Evolutionary conservation across 1,140 invertebrate species (phyloP), one percentile per base, ranked within the genome.

Genomic region (Heliconius eleuchia): DNA sequence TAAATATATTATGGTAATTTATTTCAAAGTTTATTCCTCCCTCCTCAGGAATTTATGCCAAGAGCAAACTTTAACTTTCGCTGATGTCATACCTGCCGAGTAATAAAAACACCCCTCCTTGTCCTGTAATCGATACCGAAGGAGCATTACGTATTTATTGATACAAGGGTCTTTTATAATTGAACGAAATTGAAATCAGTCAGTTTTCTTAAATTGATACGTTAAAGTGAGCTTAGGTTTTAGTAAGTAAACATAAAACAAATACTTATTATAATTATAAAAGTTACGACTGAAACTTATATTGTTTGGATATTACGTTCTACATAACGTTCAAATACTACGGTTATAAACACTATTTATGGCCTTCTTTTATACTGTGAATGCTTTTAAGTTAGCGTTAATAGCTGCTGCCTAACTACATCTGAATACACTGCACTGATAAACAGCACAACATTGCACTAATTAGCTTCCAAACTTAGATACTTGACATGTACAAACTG

Each of bases 121-220:
- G 74, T 74, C 83, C 83, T 86, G 86, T 81, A 89, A 92, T 92
- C 92, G 89, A 92, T 91, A 83, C 72, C 81, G 85, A 30, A 66
- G 85, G 84, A 87, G 86, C 87, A 91, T 92, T 92, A 94, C 87
- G 89, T 88, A 92, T 94, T 94, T 92, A 92, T 91, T 89, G 85
- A 83, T 79, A 81, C 76, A 80, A 83, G 87, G 86, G 86, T 89
- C 83, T 87, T 73, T 76, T 74, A 84, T 84, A 74, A 76, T 74
- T 80, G 77, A 74, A 75, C 37, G 85, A 89, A 89, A 92, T 90
- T 86, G 82, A 86, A 90, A 91, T 88, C 76, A 76, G 79, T 74
- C 77, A 72, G 37, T 72, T 39, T 72, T 23, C 37, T 8, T 39
- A n/a, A 42, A 42, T 72, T 13, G 42, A 46, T 46, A 46, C 13